Percentiles rank a stretch among this genome's conserved stretches.
phyloP scores from a whole-genome alignment of 2,113 vertebrate genomes.

The Arvicanthis niloticus region DNA sequence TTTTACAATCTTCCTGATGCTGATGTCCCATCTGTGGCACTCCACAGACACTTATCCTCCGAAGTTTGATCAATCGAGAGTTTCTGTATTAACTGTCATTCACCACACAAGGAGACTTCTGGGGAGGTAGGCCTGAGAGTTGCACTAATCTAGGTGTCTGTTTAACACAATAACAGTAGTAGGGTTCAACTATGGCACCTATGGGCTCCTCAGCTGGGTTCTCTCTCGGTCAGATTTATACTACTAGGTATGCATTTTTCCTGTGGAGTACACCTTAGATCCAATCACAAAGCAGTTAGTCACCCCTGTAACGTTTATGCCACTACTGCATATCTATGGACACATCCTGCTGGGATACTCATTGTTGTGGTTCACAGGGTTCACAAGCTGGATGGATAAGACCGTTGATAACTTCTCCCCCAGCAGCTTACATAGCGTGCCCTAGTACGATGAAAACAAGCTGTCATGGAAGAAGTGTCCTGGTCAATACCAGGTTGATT shows the following conservation, averaged over 20 bases:
- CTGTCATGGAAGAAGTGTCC: no score
- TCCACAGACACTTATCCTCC: not conserved
- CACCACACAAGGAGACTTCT: not conserved
- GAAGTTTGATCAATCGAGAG: not conserved
- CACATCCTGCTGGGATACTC: not conserved
- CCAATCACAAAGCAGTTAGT: not conserved
- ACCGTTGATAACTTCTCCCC: not conserved
- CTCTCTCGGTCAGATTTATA: not conserved
- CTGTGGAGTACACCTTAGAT: not conserved
- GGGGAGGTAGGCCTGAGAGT: not conserved
- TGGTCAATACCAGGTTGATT: no score
- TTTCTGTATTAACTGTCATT: not conserved
- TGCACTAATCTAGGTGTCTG: not conserved
- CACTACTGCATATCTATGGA: not conserved
- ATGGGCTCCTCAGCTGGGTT: not conserved
- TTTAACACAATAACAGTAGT: not conserved
- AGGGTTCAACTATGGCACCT: not conserved
- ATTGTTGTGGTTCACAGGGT: not conserved
- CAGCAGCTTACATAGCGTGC: no score
- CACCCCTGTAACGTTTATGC: no score
- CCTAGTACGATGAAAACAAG: no score
- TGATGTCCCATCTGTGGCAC: not conserved
- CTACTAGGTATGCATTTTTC: not conserved
- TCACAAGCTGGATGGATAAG: not conserved
- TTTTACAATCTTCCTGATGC: not conserved